Conservation (phyloP, 1,140 invertebrate species). For the Drosophila malerkotliana region DNA sequence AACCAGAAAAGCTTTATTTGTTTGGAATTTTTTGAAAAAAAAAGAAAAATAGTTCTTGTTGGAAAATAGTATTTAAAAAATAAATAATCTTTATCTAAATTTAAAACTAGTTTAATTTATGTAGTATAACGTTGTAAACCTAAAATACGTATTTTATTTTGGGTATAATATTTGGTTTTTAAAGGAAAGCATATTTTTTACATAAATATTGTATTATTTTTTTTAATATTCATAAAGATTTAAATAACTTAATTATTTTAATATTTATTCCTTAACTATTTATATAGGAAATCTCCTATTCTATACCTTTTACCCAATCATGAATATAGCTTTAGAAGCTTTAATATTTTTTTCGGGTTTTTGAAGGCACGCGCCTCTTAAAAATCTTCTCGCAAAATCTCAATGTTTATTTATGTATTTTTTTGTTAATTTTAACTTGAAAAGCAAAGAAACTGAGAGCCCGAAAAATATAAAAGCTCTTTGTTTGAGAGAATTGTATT, state of each 20-base stretch:
- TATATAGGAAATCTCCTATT: conserved; percentile 3
- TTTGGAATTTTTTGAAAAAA: not conserved
- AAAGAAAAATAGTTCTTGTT: not conserved
- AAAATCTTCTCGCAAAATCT: conserved; percentile 4
- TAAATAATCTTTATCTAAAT: not conserved
- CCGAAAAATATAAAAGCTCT: not conserved
- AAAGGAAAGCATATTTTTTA: too few species aligned
- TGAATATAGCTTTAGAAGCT: conserved; percentile 24
- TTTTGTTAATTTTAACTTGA: conserved; percentile 36
- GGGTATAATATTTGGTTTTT: too few species aligned
- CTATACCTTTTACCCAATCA: not conserved
- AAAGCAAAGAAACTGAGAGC: conserved; percentile 6
- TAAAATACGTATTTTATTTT: too few species aligned
- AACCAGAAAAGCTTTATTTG: not conserved
- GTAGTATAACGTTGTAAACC: too few species aligned
- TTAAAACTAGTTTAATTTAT: not conserved
- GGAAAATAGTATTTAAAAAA: not conserved
- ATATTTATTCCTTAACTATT: not conserved
- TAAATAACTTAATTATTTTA: not conserved
- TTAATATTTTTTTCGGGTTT: not conserved
- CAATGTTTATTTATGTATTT: conserved; percentile 39
- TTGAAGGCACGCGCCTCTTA: conserved; percentile 33
- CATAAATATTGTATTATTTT: not conserved
- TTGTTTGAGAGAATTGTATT: not conserved
- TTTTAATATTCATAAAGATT: not conserved